Evolutionary conservation across 1,140 invertebrate species (phyloP).

Genomic region (Megathymus violae): DNA sequence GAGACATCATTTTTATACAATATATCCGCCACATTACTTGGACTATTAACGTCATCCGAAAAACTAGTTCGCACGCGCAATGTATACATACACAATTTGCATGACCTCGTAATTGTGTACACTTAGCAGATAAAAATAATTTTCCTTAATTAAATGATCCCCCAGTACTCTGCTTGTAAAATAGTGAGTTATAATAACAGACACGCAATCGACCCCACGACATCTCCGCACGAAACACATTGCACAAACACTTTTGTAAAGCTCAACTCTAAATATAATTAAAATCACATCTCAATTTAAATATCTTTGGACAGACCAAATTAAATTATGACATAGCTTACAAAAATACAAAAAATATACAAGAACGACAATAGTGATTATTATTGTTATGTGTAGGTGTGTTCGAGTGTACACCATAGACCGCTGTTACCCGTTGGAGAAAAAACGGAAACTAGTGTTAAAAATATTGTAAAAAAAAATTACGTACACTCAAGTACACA

Average conservation of each 20-base stretch:
- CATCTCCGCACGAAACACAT: conserved; percentile 54
- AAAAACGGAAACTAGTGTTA: conserved; percentile 22
- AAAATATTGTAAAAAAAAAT: conserved; percentile 5
- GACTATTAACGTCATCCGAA: background rate
- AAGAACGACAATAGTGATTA: conserved; percentile 59
- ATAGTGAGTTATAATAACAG: conserved; percentile 68
- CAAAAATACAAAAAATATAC: conserved; percentile 82
- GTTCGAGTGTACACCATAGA: conserved; percentile 39
- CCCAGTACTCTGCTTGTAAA: conserved; percentile 39
- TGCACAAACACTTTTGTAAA: conserved; percentile 78
- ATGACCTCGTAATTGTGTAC: conserved; percentile 21
- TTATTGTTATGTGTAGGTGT: conserved; percentile 40
- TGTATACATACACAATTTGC: conserved; percentile 8
- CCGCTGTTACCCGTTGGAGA: background rate
- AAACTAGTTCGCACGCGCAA: background rate
- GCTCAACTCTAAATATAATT: conserved; percentile 70
- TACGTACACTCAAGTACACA: conserved; percentile 3
- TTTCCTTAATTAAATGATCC: conserved; percentile 39
- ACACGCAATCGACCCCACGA: conserved; percentile 55
- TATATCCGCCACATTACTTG: background rate
- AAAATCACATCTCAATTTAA: conserved; percentile 79
- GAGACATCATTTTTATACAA: conserved; percentile 15
- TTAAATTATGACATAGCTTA: conserved; percentile 75
- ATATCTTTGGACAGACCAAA: conserved; percentile 82
- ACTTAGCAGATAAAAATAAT: conserved; percentile 37